Evolutionary conservation across 2,888 invertebrate genomes (phyloP).

Genomic region (Syrista parreyssii): DNA sequence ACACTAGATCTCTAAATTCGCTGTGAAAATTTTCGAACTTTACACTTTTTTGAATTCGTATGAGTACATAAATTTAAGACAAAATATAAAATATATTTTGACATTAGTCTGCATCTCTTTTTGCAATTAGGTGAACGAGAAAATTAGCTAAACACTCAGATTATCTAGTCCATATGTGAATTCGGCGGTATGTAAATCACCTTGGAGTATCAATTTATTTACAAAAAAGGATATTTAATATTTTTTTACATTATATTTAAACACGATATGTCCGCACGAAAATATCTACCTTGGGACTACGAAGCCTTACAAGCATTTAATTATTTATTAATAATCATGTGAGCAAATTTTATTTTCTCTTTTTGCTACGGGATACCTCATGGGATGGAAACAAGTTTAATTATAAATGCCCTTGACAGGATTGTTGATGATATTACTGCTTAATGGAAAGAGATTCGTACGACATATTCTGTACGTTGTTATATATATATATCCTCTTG

Average conservation of each 20-base stretch:
- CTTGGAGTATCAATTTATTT: neutral
- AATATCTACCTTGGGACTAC: neutral
- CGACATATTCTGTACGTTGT: conserved; percentile 25
- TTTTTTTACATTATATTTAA: neutral
- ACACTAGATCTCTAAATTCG: too few relatives aligned
- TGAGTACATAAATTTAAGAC: neutral
- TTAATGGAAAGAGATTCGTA: conserved; percentile 3
- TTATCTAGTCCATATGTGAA: neutral
- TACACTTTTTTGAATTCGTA: neutral
- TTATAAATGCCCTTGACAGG: conserved; percentile 19
- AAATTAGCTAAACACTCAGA: neutral
- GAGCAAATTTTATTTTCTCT: neutral
- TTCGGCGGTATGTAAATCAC: neutral
- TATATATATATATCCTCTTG: conserved; percentile 21
- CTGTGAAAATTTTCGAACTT: too few relatives aligned
- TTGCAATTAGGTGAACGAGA: neutral
- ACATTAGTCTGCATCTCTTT: neutral
- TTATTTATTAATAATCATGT: neutral
- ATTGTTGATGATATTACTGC: conserved; percentile 23
- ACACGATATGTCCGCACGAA: neutral
- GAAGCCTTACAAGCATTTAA: neutral
- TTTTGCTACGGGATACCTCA: conserved; percentile 10
- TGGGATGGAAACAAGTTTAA: conserved; percentile 6
- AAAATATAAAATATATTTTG: neutral
- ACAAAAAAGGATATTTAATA: neutral